Evolutionary conservation across 2,888 invertebrate genomes (phyloP), one percentile per base, ranked within the genome.

Genomic region (Chaetogeoica ovagalla): DNA sequence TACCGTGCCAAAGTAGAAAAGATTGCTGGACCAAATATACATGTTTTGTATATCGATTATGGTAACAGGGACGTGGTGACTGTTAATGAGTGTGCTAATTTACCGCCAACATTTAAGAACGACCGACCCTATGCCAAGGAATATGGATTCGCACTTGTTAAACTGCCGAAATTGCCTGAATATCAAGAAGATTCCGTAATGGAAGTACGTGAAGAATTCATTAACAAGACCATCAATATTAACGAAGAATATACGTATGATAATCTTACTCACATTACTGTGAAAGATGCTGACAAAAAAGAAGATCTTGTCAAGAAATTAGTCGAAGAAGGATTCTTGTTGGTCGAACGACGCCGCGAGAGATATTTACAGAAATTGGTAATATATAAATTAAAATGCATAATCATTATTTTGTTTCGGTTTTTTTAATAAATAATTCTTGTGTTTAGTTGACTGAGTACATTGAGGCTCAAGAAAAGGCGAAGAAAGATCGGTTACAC

Each of bases 1-100:
- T 99, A 99, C 87, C 90, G 99, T 84, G 98, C 95, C 0, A 94
- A 92, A 86, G 90, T 98, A n/a, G 96, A 97, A 85, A 93, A 91
- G 85, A 87, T 94, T 2, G 84, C 84, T 23, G 92, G 93, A 59
- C 89, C 90, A 82, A 92, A 92, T 84, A 92, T 92, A 19, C 90
- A 91, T 75, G 93, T 99, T 55, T 89, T 94, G 83, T 99, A 96
- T 88, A 90, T 98, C 84, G 99, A 99, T 86, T 99, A 96, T 85
- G 99, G 99, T 84, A 99, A 99, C 87, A 90, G 93, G 86, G 97
- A 96, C 88, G 90, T 91, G 84, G 87, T 86, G 84, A 79, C 75
- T 30, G 73, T 66, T 23, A 60, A 82, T 3, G 90, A 90, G 69
- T 90, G 92, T 82, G 96, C 97, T n/a, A 87, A 90, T 19, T 88